A percentile compares a stretch with the other conserved stretches of the same genome.
Evolutionary conservation across 37 sponge, comb jelly and placozoan species (phyloP).

Genomic region (Hexactinellida sp.): DNA sequence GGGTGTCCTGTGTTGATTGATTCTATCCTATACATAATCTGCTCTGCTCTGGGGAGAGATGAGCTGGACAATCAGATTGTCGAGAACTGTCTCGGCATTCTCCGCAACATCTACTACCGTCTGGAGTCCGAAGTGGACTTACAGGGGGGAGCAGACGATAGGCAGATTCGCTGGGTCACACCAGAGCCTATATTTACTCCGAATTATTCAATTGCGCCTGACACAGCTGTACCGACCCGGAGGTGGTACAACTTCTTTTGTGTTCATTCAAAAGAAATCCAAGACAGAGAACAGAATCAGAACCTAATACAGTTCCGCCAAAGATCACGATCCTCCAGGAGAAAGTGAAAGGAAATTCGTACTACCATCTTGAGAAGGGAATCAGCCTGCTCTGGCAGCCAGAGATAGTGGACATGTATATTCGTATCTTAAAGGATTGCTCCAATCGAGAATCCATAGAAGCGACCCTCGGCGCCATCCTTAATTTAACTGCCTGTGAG

Average conservation of each 20-base stretch:
- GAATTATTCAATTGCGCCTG: not conserved
- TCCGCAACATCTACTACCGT: conserved; percentile 82
- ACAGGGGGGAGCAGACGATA: conserved; percentile 14
- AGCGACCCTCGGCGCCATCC: conserved; percentile 83
- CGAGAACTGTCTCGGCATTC: conserved; percentile 76
- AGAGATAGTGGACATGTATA: conserved; percentile 46
- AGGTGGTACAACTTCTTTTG: not conserved
- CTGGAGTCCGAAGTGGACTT: conserved; percentile 70
- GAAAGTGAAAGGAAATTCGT: not conserved
- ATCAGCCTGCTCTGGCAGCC: conserved; percentile 83
- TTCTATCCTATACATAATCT: conserved; percentile 54
- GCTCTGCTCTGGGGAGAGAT: conserved; percentile 44
- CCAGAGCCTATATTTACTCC: not conserved
- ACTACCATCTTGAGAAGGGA: conserved; percentile 28
- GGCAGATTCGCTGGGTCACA: not conserved
- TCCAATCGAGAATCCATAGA: conserved; percentile 66
- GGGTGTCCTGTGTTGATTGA: conserved; percentile 48
- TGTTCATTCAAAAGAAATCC: not conserved
- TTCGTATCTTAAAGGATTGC: conserved; percentile 51
- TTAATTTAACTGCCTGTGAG: conserved; percentile 80
- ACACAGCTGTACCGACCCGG: not conserved
- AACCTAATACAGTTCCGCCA: not conserved
- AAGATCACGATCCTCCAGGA: not conserved
- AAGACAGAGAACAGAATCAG: not conserved
- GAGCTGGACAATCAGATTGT: conserved; percentile 74